Evolutionary conservation across 1,140 invertebrate genomes (phyloP), one percentile per base, ranked within the genome.

Genomic region (Epicauta chinensis): DNA sequence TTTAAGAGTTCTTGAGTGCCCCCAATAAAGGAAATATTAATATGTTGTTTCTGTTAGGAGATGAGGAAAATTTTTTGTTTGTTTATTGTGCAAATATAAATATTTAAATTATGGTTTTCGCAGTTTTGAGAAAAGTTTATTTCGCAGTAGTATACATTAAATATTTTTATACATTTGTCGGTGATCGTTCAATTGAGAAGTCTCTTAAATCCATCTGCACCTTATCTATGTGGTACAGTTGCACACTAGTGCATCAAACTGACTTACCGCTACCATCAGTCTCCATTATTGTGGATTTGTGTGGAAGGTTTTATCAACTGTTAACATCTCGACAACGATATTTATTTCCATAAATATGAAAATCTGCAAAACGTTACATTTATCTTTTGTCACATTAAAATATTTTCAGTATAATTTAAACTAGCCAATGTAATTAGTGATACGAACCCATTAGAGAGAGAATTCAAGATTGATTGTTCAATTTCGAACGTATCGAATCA

Each of bases 211-310:
- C 47, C 29, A 31, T 50, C 47, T 15, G 34, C 47, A 41, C 47
- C 47, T 50, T 50, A 50, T 50, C 47, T 50, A 17, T 29, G 37
- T 50, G 40, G 39, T 37, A 50, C 47, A 50, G 47, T 50, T 50
- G 47, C 47, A 50, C 47, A 29, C n/a, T n/a, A 23, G 37, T 50
- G 47, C 47, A 50, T 50, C 47, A 41, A 37, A 30, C 42, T 31
- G 46, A 49, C 46, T 49, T 49, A 49, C 46, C 37, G 46, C 46
- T 36, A 36, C 37, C 47, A 50, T 50, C 47, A 35, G 39, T 50
- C 47, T 50, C 47, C 47, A 50, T 50, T 50, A 35, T 29, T 7
- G 9, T 50, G 37, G 47, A 50, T 50, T 50, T 50, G 37, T 50
- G 23, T 23, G 47, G n/a, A 50, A 15, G 2, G 23, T 30, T 10